Evolutionary conservation across 2,888 invertebrate genomes (phyloP), one percentile per base, ranked within the genome.

Genomic region (Drosophila quasianomalipes): DNA sequence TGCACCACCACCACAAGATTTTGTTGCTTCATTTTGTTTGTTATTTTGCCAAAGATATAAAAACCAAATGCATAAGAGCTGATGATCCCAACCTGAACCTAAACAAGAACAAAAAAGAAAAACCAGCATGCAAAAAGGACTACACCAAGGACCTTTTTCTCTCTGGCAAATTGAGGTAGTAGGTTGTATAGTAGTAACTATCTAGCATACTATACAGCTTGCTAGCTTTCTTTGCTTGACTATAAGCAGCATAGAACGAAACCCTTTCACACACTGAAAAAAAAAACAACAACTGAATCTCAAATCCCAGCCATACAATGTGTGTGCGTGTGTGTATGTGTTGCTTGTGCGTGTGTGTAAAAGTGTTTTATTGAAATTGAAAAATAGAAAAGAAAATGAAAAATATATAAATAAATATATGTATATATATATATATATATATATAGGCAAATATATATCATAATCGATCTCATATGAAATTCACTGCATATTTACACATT

Each of bases 91-190:
- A 53, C 59, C 52, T 52, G 54, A 71, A 58, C 55, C 53, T n/a
- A 53, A 68, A 64, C 63, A 70, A 63, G 9, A 73, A 52, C 61
- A 26, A 61, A 52, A 31, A 28, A 66, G 64, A 49, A 59, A 60
- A 67, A 60, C 53, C 61, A 65, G 53, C 61, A 35, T 70, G 71
- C 82, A 82, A 77, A 82, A 85, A 79, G 81, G 89, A 77, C 79
- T 82, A 74, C 80, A 87, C 79, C 76, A 85, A 85, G 88, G 90
- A 87, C 88, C 91, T 88, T 87, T 84, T 82, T 89, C 85, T 92
- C 85, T 93, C 93, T 93, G 93, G 93, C 93, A 93, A 92, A 92
- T 92, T 93, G 93, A 93, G 93, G 93, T 93, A 93, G 93, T 93
- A 93, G 93, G 93, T 93, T 93, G 93, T 93, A 93, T 93, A 93